Evolutionary conservation across 2,797 vertebrate species (phyloP).

Genomic region (Paguma larvata): DNA sequence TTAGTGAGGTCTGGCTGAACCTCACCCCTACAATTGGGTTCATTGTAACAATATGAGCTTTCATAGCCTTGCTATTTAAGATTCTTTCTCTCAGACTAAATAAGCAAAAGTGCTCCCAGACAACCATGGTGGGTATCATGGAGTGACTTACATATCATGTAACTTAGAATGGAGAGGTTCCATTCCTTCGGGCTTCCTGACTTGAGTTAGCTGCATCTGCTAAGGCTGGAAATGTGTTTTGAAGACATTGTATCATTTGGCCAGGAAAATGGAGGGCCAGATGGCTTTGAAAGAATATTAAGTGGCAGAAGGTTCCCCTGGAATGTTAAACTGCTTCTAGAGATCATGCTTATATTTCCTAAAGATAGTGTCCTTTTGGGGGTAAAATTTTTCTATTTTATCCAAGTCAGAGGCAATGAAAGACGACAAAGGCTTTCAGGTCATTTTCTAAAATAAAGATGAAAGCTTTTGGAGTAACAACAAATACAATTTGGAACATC

Average conservation of each 20-base stretch:
- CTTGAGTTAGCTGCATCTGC: slow-evolving; percentile 71
- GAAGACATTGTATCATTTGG: slow-evolving; percentile 84
- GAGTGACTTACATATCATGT: slow-evolving; percentile 60
- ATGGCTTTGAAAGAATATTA: slow-evolving; percentile 86
- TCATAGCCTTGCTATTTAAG: slow-evolving; percentile 79
- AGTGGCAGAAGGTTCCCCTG: slow-evolving; percentile 79
- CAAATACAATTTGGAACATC: slow-evolving; percentile 46
- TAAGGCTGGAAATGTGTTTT: slow-evolving; percentile 68
- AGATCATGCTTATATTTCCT: slow-evolving; percentile 78
- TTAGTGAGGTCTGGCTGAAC: slow-evolving; percentile 58
- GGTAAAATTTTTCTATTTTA: slow-evolving; percentile 80
- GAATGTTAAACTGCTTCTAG: slow-evolving; percentile 81
- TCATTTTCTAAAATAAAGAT: slow-evolving; percentile 78
- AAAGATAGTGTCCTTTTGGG: slow-evolving; percentile 78
- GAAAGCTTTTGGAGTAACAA: slow-evolving; percentile 4
- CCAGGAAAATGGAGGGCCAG: slow-evolving; percentile 85
- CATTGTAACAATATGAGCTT: slow-evolving; percentile 77
- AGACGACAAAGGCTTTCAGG: slow-evolving; percentile 58
- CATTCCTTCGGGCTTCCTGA: slow-evolving; percentile 65
- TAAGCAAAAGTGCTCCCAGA: slow-evolving; percentile 78
- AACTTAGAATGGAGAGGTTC: slow-evolving; percentile 41
- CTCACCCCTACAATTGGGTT: not conserved
- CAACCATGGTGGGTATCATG: slow-evolving; percentile 60
- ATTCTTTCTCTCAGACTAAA: slow-evolving; percentile 82
- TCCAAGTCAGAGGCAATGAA: slow-evolving; percentile 71